Base-by-base conservation (phyloP, 2,797 vertebrate genomes). In the Ciconia nigra region DNA sequence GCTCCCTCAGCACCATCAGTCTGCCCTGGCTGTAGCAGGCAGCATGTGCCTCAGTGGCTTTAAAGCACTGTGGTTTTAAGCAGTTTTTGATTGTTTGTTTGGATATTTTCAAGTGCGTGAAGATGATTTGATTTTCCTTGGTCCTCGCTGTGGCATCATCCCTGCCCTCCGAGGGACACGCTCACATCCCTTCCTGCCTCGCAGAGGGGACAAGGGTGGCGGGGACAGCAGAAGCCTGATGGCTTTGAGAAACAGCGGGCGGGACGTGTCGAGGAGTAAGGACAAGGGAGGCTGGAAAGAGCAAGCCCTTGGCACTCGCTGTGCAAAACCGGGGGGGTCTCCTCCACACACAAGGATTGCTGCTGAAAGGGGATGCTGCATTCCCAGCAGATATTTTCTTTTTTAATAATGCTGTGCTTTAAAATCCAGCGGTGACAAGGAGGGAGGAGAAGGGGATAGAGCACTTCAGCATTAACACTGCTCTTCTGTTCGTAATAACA, bases 381-480 rank as follows among this genome's bases (percentile, higher is more conserved):
- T 77, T 83, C 94, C 80, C 69, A 37, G 91, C 71, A 25, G 28
- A 16, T 42, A 65, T 77, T 74, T 73, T 66, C 71, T 29, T 66
- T 91, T 85, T 87, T 52, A 63, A 94, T 93, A 96, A 84, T 7
- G 46, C 31, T 20, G 37, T 20, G 54, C 91, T 94, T 91, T 55
- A 93, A 88, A 96, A 89, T 58, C 80, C 82, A 80, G 55, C 6
- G 0, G 85, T 71, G 93, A 94, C 90, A 95, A 81, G 72, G 86
- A 96, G 59, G 96, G 94, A 97, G 95, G 96, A 97, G 96, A 96
- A 97, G 89, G 46, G 92, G 90, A 95, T 92, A 90, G 95, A 97
- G 89, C 93, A 65, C 96, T 91, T 83, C 82, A 61, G 93, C 79
- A 87, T 96, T 96, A 90, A 55, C 92, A 78, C 71, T 73, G 93